phyloP scores from a whole-genome alignment of 2,797 vertebrate species.

The Acanthis flammea region DNA sequence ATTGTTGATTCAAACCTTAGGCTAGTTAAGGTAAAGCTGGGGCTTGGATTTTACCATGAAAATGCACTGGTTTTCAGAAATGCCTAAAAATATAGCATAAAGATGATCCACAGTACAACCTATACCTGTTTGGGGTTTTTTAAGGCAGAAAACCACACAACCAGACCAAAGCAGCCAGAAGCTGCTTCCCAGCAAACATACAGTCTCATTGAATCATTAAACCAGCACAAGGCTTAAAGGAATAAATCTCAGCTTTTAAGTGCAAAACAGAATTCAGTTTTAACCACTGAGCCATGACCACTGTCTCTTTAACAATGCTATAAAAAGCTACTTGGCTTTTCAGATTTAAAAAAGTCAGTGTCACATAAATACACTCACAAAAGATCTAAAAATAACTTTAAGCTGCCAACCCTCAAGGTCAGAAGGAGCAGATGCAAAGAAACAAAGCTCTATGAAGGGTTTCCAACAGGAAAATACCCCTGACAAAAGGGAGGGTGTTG shows the following conservation, averaged over 20 bases:
- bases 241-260: conserved; percentile 40
- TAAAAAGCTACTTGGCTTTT: conserved; percentile 16
- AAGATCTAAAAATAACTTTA: not conserved
- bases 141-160: not conserved
- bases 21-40: not conserved
- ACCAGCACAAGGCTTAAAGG: not conserved
- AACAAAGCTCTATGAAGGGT: not conserved
- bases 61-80: not conserved
- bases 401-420: not conserved
- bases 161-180: not conserved
- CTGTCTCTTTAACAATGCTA: not conserved
- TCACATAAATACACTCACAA: not conserved
- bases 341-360: not conserved
- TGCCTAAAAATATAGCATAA: not conserved
- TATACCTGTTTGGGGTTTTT: not conserved
- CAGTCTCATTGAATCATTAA: not conserved
- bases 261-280: not conserved
- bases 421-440: not conserved
- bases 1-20: not conserved
- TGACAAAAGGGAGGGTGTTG: not conserved
- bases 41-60: not conserved
- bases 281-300: conserved; percentile 18
- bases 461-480: not conserved
- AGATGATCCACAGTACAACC: not conserved
- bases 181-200: not conserved